phyloP scores from a whole-genome alignment of 2,888 invertebrate species.

The Pardosa pseudoannulata region DNA sequence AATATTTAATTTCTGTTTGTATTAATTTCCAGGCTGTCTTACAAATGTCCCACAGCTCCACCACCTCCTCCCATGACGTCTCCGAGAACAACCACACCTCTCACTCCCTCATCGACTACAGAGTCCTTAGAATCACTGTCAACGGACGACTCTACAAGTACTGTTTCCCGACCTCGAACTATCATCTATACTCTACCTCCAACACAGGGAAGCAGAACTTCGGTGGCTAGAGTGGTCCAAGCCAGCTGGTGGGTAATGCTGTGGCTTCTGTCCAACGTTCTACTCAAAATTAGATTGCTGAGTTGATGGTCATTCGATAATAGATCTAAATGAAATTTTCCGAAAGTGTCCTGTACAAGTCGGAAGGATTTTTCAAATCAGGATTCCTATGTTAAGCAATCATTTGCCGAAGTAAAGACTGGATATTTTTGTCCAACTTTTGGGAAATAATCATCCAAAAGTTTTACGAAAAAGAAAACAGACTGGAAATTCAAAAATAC shows the following conservation, averaged over 20 bases:
- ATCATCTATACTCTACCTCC: slow-evolving; percentile 70
- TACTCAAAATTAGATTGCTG: neutral
- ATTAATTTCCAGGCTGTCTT: slow-evolving; percentile 44
- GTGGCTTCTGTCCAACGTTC: neutral
- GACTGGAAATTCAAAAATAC: no score
- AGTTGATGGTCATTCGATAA: slow-evolving; percentile 3
- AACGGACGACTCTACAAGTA: neutral
- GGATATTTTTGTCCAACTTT: no score
- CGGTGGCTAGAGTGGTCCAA: slow-evolving; percentile 56
- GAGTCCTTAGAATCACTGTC: slow-evolving; percentile 11
- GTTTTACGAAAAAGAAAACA: no score
- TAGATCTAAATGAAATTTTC: no score
- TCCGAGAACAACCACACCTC: slow-evolving; percentile 39
- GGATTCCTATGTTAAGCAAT: no score
- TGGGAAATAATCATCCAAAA: no score
- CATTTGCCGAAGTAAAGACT: no score
- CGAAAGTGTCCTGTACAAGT: no score
- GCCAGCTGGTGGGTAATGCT: neutral
- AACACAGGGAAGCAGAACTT: slow-evolving; percentile 62
- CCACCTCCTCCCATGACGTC: slow-evolving; percentile 38
- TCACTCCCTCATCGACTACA: slow-evolving; percentile 35
- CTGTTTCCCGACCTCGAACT: slow-evolving; percentile 41
- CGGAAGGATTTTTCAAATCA: no score
- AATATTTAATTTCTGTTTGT: no score
- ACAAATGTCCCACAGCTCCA: slow-evolving; percentile 64